These are phyloP conservation scores for Camelus dromedarius DNA, from an alignment of 2,113 vertebrate species.

Conservation along the genomic window DNA sequence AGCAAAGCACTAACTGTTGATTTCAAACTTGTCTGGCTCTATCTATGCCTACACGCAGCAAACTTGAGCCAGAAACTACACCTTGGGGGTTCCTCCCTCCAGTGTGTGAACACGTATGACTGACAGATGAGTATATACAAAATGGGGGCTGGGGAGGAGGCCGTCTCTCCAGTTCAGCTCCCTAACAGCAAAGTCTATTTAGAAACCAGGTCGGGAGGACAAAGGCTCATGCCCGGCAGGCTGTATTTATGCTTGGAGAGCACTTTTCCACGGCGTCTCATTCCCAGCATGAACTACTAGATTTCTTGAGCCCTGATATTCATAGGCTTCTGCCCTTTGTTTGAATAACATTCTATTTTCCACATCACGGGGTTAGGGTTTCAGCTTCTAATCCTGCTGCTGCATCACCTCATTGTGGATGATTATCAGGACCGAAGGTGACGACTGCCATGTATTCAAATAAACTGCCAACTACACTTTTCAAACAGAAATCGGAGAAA, in stretches of 20 bases:
- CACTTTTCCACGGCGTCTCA: slow-evolving; percentile 19
- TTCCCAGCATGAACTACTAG: slow-evolving; percentile 36
- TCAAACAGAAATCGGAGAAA: slow-evolving; percentile 64
- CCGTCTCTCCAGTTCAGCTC: background rate
- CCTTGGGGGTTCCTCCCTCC: background rate
- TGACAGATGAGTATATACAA: slow-evolving; percentile 65
- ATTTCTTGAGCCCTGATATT: slow-evolving; percentile 16
- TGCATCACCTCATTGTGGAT: background rate
- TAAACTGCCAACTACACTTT: slow-evolving; percentile 30
- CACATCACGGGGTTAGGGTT: slow-evolving; percentile 15
- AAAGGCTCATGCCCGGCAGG: background rate
- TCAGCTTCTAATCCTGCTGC: background rate
- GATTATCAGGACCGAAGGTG: background rate
- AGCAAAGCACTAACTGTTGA: slow-evolving; percentile 66
- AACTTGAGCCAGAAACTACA: slow-evolving; percentile 40
- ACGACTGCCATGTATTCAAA: slow-evolving; percentile 5
- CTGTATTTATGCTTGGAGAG: background rate
- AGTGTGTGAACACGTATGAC: background rate
- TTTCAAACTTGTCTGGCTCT: slow-evolving; percentile 56
- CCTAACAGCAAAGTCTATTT: background rate
- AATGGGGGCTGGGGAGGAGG: slow-evolving; percentile 39
- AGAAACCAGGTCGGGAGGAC: slow-evolving; percentile 37
- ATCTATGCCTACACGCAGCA: slow-evolving; percentile 53
- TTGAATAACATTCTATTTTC: slow-evolving; percentile 33
- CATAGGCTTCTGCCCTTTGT: background rate